Percentiles rank a stretch among this genome's conserved stretches.
phyloP scores from a whole-genome alignment of 2,113 vertebrate species.

The Petromus typicus region DNA sequence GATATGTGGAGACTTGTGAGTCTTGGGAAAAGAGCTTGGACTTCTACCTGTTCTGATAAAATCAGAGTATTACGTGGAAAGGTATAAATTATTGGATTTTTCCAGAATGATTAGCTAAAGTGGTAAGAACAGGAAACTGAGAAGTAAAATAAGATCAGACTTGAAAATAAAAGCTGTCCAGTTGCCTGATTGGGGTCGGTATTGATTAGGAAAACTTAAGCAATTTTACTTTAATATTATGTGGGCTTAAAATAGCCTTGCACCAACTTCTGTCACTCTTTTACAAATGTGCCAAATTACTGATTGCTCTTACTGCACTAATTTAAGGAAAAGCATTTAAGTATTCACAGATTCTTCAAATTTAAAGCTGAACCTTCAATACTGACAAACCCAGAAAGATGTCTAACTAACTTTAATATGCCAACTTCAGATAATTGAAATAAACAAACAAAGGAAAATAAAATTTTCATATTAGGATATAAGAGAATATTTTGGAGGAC shows the following conservation, averaged over 20 bases:
- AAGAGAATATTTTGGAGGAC: neutral
- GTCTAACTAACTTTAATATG: neutral
- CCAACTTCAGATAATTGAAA: conserved; percentile 53
- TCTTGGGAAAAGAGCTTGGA: neutral
- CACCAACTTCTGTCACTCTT: conserved; percentile 1
- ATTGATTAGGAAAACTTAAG: neutral
- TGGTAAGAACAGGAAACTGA: neutral
- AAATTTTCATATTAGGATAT: neutral
- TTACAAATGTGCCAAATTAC: neutral
- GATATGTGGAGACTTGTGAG: neutral
- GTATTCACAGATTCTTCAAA: neutral
- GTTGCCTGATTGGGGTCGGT: neutral
- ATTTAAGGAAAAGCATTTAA: conserved; percentile 13
- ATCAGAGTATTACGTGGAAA: neutral
- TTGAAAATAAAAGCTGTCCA: neutral
- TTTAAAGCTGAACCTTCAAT: conserved; percentile 30
- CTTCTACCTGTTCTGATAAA: neutral
- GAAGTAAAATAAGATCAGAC: neutral
- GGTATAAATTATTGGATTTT: neutral
- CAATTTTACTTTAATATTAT: conserved; percentile 45
- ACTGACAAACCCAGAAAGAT: neutral
- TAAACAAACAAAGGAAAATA: conserved; percentile 12
- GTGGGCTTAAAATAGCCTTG: neutral
- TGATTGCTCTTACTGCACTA: neutral
- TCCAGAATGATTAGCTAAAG: neutral